These are phyloP conservation scores for Spodoptera littoralis DNA, from an alignment of 2,888 invertebrate genomes.

Conservation along the genomic window DNA sequence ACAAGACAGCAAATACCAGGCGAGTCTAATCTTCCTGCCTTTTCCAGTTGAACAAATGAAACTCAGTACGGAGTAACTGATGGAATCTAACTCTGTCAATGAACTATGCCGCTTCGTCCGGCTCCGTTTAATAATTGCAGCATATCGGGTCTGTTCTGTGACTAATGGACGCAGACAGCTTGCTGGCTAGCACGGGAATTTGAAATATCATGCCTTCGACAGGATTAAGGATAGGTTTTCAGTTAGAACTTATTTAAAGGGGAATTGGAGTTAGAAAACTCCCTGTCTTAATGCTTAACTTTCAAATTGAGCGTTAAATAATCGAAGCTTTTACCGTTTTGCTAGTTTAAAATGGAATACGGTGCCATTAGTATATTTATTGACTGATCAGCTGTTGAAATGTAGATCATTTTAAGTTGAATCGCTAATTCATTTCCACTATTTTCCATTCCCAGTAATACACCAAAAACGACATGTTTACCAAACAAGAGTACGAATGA, in stretches of 20 bases:
- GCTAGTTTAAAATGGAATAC: no score
- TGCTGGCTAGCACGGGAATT: slow-evolving; percentile 51
- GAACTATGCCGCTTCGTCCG: slow-evolving; percentile 14
- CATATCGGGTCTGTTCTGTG: slow-evolving; percentile 63
- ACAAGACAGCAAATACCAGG: slow-evolving; percentile 13
- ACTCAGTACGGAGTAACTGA: neutral
- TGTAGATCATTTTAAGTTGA: no score
- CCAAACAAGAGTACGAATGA: slow-evolving; percentile 16
- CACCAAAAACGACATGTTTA: slow-evolving; percentile 1
- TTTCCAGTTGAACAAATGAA: neutral
- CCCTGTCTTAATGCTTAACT: no score
- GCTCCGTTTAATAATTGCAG: slow-evolving; percentile 62
- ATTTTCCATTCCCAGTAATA: neutral
- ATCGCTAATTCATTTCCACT: no score
- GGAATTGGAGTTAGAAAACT: neutral
- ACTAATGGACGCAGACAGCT: slow-evolving; percentile 68
- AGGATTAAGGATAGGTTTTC: slow-evolving; percentile 1
- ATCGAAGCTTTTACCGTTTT: no score
- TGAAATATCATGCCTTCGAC: slow-evolving; percentile 33
- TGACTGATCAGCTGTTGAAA: no score
- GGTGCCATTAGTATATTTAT: no score
- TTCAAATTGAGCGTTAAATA: no score
- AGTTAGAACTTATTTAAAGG: neutral
- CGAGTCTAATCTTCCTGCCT: neutral
- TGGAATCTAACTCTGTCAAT: slow-evolving; percentile 20